Conservation (phyloP, 1,140 invertebrate species). For the Bombyx mori region ASM3026992v2 NC_085112.1:5441001-5441500, state of each 20-base stretch:
- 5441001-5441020: slow-evolving; percentile 67
- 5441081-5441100: too few relatives aligned
- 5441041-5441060: slow-evolving; percentile 20
- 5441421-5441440: too few relatives aligned
- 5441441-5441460: too few relatives aligned
- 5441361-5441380: too few relatives aligned
- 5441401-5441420: too few relatives aligned
- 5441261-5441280: slow-evolving; percentile 59
- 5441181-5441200: slow-evolving; percentile 7
- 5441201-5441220: slow-evolving; percentile 47
- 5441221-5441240: slow-evolving; percentile 52
- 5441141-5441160: too few relatives aligned
- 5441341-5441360: slow-evolving; percentile 21
- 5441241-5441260: slow-evolving; percentile 61
- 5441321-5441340: slow-evolving; percentile 23
- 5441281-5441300: slow-evolving; percentile 54
- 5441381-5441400: too few relatives aligned
- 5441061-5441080: neutral
- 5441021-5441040: slow-evolving; percentile 28
- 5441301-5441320: slow-evolving; percentile 43
- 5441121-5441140: too few relatives aligned
- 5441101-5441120: too few relatives aligned
- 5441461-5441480: too few relatives aligned
- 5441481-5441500: too few relatives aligned
- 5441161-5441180: neutral